Conservation (phyloP, 2,797 vertebrate genomes). For the Sebastes minor region DNA sequence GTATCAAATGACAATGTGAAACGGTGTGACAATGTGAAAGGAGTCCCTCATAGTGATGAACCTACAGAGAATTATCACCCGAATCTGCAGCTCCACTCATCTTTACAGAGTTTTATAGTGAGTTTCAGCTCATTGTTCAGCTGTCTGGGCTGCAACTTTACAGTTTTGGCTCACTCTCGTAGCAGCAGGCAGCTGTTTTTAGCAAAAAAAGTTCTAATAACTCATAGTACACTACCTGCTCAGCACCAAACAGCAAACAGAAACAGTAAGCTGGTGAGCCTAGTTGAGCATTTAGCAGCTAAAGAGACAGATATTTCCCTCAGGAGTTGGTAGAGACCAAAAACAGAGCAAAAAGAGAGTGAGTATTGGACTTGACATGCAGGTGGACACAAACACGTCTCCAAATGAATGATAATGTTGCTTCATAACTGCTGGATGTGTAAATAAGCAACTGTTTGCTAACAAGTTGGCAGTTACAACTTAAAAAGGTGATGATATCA, state of each 20-base stretch:
- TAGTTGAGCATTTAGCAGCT: neutral
- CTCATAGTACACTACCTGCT: neutral
- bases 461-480: too few relatives aligned
- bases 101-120: neutral
- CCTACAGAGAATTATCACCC: neutral
- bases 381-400: neutral
- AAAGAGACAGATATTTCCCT: neutral
- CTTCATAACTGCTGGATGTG: neutral
- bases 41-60: neutral
- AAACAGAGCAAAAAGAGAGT: neutral
- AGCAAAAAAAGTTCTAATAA: neutral
- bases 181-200: neutral
- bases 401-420: neutral
- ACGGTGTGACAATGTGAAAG: neutral
- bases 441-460: neutral
- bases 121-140: neutral
- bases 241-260: neutral
- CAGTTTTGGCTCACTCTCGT: neutral
- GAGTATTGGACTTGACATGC: neutral
- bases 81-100: neutral
- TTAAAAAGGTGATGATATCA: neutral
- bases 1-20: neutral
- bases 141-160: neutral
- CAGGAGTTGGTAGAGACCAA: neutral
- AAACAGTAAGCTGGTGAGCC: neutral